Evolutionary conservation across 2,797 vertebrate species (phyloP), one percentile per base, ranked within the genome.

Genomic region (Syngnathus rostellatus): DNA sequence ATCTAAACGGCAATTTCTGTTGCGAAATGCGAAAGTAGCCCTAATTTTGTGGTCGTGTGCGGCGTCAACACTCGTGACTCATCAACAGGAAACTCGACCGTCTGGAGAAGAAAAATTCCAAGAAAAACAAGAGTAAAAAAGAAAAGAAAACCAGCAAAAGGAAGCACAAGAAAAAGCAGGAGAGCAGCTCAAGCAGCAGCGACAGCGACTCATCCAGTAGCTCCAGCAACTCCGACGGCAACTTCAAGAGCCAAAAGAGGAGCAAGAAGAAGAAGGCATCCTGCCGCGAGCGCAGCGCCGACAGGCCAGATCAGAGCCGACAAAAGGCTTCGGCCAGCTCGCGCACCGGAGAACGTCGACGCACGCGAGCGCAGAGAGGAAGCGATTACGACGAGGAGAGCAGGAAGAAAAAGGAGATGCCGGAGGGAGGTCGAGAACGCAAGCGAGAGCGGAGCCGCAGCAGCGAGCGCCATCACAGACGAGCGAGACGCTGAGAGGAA

Each of bases 21-120:
- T 37, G 12, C 31, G 8, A 3, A 40, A 19, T 40, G 17, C 11
- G 38, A 8, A 17, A 9, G 8, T n/a, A 19, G n/a, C 5, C 23
- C 17, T 19, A 39, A 6, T 59, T 7, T 8, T 16, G 14, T 16
- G 57, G 37, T 38, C 1, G 31, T 21, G 19, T 31, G 54, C 25
- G 11, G 11, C 9, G 2, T 61, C 59, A 62, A 45, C 41, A 25
- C 12, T 6, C 25, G 39, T 23, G 21, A 62, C 12, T 45, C 12
- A 43, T 45, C 12, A 3, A 55, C 73, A 99, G 97, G 89, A 99
- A 99, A 87, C 89, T 98, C 12, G 97, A 98, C 83, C 94, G 91
- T 53, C 90, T 98, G 57, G 95, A 98, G 67, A 95, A 95, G 84
- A 89, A 95, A 77, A 94, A 93, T 77, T 87, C 90, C 71, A 95